Evolutionary conservation across 2,113 vertebrate genomes (phyloP).

Genomic region (Menura novaehollandiae): DNA sequence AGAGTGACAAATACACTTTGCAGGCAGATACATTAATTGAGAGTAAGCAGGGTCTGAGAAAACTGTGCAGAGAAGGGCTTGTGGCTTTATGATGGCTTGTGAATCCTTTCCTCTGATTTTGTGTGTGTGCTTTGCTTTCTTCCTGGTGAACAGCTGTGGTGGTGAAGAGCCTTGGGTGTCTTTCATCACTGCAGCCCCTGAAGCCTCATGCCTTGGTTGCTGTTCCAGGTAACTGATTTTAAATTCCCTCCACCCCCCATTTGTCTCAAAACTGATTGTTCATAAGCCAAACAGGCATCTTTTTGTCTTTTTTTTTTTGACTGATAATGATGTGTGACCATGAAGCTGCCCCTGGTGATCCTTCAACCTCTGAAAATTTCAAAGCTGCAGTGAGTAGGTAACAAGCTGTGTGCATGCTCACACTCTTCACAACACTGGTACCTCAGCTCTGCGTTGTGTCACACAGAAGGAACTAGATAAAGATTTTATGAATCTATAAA

Average conservation of each 20-base stretch:
- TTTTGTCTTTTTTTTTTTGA: not conserved
- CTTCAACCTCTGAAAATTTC: not conserved
- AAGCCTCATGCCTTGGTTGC: not conserved
- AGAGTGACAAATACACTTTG: not conserved
- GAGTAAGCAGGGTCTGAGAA: not conserved
- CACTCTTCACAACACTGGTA: not conserved
- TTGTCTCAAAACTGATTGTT: not conserved
- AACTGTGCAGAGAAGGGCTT: not conserved
- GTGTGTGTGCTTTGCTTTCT: not conserved
- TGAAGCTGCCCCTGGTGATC: not conserved
- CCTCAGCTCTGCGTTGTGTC: not conserved
- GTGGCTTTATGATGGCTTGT: not conserved
- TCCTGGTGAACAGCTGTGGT: not conserved
- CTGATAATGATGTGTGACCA: not conserved
- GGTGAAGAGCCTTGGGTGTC: not conserved
- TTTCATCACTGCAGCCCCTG: not conserved
- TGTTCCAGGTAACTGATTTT: not conserved
- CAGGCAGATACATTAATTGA: accelerated
- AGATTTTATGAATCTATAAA: not conserved
- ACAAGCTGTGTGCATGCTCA: accelerated
- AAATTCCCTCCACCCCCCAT: not conserved
- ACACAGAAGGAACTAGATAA: not conserved
- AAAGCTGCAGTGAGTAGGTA: not conserved
- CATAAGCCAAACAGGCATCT: not conserved
- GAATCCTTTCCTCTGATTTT: not conserved